These are phyloP conservation scores for Thinocorus orbignyianus DNA, from an alignment of 2,113 vertebrate species.

Conservation along the genomic window DNA sequence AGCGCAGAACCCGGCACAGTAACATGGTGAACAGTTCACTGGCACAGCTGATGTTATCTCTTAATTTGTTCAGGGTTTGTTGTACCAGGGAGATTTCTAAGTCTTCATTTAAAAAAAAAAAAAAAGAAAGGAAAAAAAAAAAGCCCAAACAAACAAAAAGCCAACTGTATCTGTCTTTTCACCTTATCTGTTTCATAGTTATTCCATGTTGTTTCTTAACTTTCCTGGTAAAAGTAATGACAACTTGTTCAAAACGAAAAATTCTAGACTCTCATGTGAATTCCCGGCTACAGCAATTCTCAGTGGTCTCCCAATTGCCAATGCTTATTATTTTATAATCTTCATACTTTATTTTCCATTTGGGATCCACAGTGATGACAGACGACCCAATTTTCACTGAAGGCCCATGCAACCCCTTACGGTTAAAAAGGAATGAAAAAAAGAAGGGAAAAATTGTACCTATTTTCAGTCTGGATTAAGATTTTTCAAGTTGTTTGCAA, in stretches of 20 bases:
- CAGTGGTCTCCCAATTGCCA: neutral
- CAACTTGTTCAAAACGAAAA: neutral
- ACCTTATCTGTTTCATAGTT: neutral
- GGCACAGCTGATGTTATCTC: neutral
- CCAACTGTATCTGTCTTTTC: neutral
- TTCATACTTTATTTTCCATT: neutral
- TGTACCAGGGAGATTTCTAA: neutral
- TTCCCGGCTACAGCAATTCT: neutral
- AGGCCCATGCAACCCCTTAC: neutral
- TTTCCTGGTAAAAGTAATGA: neutral
- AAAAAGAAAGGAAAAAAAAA: neutral
- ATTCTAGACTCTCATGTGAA: too few species aligned
- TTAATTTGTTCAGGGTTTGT: neutral
- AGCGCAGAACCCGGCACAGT: neutral
- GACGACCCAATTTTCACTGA: neutral
- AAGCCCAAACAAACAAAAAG: neutral
- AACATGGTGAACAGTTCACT: accelerated
- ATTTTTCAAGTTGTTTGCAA: neutral
- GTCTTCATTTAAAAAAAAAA: neutral
- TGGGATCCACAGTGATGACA: neutral
- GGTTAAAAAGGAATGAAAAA: neutral
- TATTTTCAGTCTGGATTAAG: neutral
- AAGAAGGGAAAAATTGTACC: accelerated
- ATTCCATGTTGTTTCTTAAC: neutral
- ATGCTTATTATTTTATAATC: neutral